Conservation (phyloP, 2,113 vertebrate species). For the Sialia sialis region DNA sequence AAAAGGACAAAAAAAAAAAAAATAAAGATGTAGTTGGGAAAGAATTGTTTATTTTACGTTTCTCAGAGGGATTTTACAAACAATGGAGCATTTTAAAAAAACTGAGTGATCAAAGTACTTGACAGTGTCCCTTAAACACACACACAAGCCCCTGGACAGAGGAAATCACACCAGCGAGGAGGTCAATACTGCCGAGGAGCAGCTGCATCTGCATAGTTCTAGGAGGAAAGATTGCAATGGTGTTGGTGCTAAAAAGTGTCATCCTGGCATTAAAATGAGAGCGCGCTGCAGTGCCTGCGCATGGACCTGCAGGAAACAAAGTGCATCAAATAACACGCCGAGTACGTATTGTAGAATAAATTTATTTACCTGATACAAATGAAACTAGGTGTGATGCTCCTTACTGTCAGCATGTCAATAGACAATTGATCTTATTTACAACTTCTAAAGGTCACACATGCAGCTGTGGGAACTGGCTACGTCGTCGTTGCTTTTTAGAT, state of each 20-base stretch:
- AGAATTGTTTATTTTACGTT: slow-evolving; percentile 61
- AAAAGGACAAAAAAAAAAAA: background rate
- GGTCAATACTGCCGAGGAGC: slow-evolving; percentile 48
- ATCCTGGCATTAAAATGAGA: slow-evolving; percentile 31
- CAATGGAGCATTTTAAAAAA: slow-evolving; percentile 60
- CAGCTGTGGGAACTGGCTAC: slow-evolving; percentile 67
- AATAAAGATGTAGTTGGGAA: slow-evolving; percentile 28
- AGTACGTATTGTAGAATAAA: slow-evolving; percentile 75
- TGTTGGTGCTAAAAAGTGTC: slow-evolving; percentile 38
- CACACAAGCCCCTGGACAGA: slow-evolving; percentile 34
- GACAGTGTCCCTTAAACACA: slow-evolving; percentile 63
- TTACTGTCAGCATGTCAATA: slow-evolving; percentile 81
- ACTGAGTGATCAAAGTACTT: slow-evolving; percentile 58
- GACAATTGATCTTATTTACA: slow-evolving; percentile 82
- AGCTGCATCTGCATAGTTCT: slow-evolving; percentile 62
- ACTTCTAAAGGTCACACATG: slow-evolving; percentile 78
- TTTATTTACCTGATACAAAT: slow-evolving; percentile 94
- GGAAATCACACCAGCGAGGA: slow-evolving; percentile 52
- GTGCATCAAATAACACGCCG: slow-evolving; percentile 60
- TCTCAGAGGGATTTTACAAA: slow-evolving; percentile 66
- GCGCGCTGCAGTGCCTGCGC: background rate
- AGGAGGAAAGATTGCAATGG: slow-evolving; percentile 46
- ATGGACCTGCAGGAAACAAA: slow-evolving; percentile 37
- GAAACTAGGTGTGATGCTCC: slow-evolving; percentile 80
- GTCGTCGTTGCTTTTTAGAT: slow-evolving; percentile 31